Evolutionary conservation across 1,140 invertebrate genomes (phyloP).

Genomic region (Choristoneura fumiferana): DNA sequence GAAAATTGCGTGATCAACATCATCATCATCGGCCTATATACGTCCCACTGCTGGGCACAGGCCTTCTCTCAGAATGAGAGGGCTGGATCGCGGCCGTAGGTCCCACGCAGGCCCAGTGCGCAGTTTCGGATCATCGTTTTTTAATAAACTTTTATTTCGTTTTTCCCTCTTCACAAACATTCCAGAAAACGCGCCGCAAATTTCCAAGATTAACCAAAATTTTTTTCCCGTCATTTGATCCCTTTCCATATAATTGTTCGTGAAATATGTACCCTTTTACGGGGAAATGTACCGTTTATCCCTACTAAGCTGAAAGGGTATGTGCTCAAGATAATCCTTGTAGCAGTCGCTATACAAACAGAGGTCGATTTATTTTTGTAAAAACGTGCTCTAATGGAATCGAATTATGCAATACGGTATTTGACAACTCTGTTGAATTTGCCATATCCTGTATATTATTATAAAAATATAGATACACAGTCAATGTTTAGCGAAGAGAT

Average conservation of each 20-base stretch:
- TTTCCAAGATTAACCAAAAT: neutral
- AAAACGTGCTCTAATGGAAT: neutral
- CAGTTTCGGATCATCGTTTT: too few species aligned
- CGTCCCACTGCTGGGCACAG: too few species aligned
- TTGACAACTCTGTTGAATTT: too few species aligned
- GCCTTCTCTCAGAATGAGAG: too few species aligned
- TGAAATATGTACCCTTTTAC: conserved; percentile 1
- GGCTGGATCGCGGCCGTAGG: too few species aligned
- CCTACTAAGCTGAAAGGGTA: conserved; percentile 9
- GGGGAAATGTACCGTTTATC: conserved; percentile 5
- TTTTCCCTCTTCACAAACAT: neutral
- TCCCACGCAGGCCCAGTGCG: too few species aligned
- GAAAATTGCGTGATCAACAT: too few species aligned
- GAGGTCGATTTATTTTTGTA: conserved; percentile 1
- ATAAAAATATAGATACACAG: too few species aligned
- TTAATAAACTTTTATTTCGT: too few species aligned
- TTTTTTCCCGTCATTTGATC: conserved; percentile 15
- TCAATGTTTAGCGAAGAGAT: too few species aligned
- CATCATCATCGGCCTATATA: too few species aligned
- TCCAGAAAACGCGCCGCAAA: neutral
- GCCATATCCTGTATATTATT: too few species aligned
- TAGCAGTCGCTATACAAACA: conserved; percentile 3
- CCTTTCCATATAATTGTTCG: conserved; percentile 1
- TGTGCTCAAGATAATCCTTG: conserved; percentile 7
- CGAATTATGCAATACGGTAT: neutral